Conservation (phyloP, 2,113 vertebrate genomes). For the Campylorhamphus procurvoides region DNA sequence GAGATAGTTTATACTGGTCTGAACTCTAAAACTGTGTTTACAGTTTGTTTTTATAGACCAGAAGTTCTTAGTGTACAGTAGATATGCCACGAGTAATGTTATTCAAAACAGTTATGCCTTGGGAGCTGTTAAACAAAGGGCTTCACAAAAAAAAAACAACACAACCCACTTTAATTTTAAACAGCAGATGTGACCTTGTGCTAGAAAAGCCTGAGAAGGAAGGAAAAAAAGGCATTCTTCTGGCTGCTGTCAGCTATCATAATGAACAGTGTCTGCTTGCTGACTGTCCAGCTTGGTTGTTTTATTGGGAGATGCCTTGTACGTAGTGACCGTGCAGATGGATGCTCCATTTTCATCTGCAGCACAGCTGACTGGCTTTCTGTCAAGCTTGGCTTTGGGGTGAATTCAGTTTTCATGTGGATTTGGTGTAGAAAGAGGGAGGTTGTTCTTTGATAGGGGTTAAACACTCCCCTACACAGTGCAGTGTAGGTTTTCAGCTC, state of each 20-base stretch:
- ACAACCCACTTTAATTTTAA: neutral
- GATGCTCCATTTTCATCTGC: neutral
- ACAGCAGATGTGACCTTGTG: conserved; percentile 13
- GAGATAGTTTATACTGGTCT: neutral
- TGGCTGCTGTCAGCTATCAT: neutral
- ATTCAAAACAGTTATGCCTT: neutral
- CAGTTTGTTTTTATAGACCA: neutral
- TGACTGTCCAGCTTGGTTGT: neutral
- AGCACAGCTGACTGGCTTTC: conserved; percentile 12
- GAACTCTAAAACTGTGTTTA: neutral
- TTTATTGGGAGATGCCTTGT: neutral
- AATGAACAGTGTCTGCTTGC: neutral
- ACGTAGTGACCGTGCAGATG: neutral
- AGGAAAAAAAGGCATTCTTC: neutral
- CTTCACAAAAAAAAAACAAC: neutral
- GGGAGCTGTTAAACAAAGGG: neutral
- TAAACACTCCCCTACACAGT: neutral
- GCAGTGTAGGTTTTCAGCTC: neutral
- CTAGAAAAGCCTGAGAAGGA: neutral
- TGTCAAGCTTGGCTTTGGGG: neutral
- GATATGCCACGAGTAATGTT: neutral
- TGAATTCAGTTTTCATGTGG: neutral
- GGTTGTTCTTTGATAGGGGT: neutral
- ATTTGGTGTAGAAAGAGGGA: neutral
- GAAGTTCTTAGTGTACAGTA: neutral